Conservation (phyloP, 2,888 invertebrate genomes). For the Drosophila algonquin region DNA sequence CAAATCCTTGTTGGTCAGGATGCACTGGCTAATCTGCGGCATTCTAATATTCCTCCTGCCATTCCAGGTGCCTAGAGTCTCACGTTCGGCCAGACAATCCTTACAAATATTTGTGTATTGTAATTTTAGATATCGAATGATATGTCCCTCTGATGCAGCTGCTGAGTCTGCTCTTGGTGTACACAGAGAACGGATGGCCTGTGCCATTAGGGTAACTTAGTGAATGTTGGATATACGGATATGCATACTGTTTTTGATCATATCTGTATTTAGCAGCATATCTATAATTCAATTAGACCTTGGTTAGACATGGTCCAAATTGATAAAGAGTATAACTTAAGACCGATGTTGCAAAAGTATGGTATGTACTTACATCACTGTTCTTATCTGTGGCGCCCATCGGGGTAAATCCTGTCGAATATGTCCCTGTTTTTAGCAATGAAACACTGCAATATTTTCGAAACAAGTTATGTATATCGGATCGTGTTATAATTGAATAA, state of each 20-base stretch:
- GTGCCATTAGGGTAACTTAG: conserved; percentile 53
- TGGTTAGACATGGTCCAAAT: conserved; percentile 12
- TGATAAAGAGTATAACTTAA: neutral
- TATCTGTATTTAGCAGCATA: conserved; percentile 49
- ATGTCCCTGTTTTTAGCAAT: neutral
- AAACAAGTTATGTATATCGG: neutral
- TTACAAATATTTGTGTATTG: conserved; percentile 2
- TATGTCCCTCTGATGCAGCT: conserved; percentile 89
- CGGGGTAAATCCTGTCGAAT: conserved; percentile 15
- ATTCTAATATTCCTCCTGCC: conserved; percentile 88
- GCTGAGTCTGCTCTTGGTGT: no score
- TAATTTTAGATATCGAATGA: conserved; percentile 90
- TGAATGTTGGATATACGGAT: conserved; percentile 23
- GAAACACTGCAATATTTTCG: conserved; percentile 3
- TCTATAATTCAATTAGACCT: conserved; percentile 50
- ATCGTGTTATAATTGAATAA: neutral
- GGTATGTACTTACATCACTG: conserved; percentile 50
- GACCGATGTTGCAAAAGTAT: neutral
- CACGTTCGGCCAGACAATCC: conserved; percentile 1
- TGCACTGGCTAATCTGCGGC: conserved; percentile 94
- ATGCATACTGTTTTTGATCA: neutral
- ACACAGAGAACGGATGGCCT: no score
- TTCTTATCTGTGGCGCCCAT: conserved; percentile 47
- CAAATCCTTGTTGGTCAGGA: conserved; percentile 91
- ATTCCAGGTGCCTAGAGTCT: conserved; percentile 86